These are phyloP conservation scores for Nesidiocoris tenuis DNA, from an alignment of 2,888 invertebrate genomes.

Conservation along the genomic window DNA sequence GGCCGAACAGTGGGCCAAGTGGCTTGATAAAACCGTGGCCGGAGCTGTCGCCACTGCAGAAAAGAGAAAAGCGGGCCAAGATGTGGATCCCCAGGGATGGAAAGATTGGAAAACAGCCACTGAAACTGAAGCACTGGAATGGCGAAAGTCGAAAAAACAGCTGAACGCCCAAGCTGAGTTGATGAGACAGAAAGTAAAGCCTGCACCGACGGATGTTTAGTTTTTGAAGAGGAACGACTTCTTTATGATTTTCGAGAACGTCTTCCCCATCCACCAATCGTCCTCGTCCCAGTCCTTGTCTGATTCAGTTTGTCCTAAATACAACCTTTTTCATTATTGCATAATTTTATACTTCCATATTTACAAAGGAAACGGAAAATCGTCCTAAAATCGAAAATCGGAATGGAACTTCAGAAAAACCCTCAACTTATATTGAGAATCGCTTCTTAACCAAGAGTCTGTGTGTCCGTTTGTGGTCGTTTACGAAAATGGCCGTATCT, in stretches of 20 bases:
- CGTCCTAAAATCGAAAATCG: no score
- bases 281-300: not conserved
- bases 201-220: not conserved
- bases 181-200: constrained; percentile 31
- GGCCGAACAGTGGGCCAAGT: constrained; percentile 36
- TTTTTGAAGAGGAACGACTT: not conserved
- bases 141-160: constrained; percentile 41
- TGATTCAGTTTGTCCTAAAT: not conserved
- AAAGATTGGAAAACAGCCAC: constrained; percentile 20
- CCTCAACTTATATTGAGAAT: no score
- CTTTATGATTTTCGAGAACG: no score
- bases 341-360: not conserved
- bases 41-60: constrained; percentile 32
- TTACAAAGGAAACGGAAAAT: no score
- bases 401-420: no score
- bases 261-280: not conserved
- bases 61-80: constrained; percentile 20
- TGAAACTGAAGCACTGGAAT: constrained; percentile 35
- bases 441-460: no score
- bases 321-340: no score
- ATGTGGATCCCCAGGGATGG: not conserved
- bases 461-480: no score
- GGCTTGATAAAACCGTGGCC: constrained; percentile 31
- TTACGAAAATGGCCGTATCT: no score
- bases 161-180: constrained; percentile 26